Conservation (phyloP, 2,888 invertebrate species). For the Parnassius smintheus region DNA sequence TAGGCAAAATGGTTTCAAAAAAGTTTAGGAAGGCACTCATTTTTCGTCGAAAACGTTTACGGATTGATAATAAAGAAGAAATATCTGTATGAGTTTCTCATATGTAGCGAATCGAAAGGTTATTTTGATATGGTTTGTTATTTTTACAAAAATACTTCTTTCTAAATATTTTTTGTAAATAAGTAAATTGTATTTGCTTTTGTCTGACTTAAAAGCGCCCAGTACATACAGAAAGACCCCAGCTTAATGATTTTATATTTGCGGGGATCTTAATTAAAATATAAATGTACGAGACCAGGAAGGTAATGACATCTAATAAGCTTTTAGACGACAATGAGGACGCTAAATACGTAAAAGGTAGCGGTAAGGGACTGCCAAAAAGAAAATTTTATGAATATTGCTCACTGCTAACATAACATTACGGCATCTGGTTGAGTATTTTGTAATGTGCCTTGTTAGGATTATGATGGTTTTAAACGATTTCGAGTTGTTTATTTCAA, state of each 20-base stretch:
- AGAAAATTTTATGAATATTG: constrained; percentile 51
- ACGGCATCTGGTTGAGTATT: constrained; percentile 31
- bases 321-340: constrained; percentile 44
- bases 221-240: constrained; percentile 29
- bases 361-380: constrained; percentile 43
- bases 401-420: constrained; percentile 40
- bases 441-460: constrained; percentile 20
- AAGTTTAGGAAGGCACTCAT: not conserved
- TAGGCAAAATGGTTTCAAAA: no score
- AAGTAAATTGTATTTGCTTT: constrained; percentile 45
- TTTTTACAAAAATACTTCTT: no score
- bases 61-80: no score
- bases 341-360: constrained; percentile 42
- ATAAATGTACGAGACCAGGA: constrained; percentile 43
- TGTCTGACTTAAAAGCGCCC: constrained; percentile 29
- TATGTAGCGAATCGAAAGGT: no score
- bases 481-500: constrained; percentile 1
- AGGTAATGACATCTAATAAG: constrained; percentile 56
- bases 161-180: constrained; percentile 34
- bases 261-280: constrained; percentile 42
- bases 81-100: no score
- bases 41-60: no score
- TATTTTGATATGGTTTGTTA: no score
- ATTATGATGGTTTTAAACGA: constrained; percentile 4
- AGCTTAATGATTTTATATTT: constrained; percentile 32